Evolutionary conservation across 1,140 invertebrate genomes (phyloP).

Genomic region (Aethina tumida): DNA sequence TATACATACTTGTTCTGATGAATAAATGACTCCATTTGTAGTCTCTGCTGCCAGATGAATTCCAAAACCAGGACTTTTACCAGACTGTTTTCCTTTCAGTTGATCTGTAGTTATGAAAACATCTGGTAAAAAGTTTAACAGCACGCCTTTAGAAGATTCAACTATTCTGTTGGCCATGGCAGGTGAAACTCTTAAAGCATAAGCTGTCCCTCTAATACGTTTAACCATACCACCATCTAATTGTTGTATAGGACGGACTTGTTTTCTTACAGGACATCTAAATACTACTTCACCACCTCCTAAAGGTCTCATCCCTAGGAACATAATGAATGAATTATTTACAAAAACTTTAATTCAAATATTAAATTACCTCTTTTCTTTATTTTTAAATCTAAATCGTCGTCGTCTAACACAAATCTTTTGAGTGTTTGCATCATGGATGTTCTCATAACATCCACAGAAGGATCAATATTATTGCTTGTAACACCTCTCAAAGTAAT

Average conservation of each 20-base stretch:
- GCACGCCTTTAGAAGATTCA: slow-evolving; percentile 81
- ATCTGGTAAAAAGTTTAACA: slow-evolving; percentile 89
- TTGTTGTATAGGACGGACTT: slow-evolving; percentile 48
- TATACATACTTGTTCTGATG: slow-evolving; percentile 48
- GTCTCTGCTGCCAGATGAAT: slow-evolving; percentile 87
- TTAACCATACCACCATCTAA: slow-evolving; percentile 86
- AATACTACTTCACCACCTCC: slow-evolving; percentile 90
- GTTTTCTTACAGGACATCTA: slow-evolving; percentile 65
- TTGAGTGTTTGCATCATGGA: slow-evolving; percentile 71
- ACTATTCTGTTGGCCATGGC: slow-evolving; percentile 85
- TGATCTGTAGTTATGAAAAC: slow-evolving; percentile 93
- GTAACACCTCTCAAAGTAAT: slow-evolving; percentile 81
- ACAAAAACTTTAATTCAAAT: slow-evolving; percentile 4
- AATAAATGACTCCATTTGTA: slow-evolving; percentile 71
- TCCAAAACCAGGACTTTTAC: slow-evolving; percentile 87
- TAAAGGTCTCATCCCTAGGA: slow-evolving; percentile 53
- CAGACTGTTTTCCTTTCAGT: slow-evolving; percentile 70
- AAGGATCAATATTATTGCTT: slow-evolving; percentile 72
- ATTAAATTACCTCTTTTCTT: slow-evolving; percentile 60
- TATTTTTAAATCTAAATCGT: slow-evolving; percentile 79
- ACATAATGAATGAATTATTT: slow-evolving; percentile 6
- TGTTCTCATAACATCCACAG: slow-evolving; percentile 76
- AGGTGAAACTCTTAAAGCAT: slow-evolving; percentile 82
- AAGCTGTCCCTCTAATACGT: slow-evolving; percentile 82
- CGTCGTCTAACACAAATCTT: slow-evolving; percentile 78